Evolutionary conservation across 2,888 invertebrate species (phyloP).

Genomic region (Eupithecia subumbrata): DNA sequence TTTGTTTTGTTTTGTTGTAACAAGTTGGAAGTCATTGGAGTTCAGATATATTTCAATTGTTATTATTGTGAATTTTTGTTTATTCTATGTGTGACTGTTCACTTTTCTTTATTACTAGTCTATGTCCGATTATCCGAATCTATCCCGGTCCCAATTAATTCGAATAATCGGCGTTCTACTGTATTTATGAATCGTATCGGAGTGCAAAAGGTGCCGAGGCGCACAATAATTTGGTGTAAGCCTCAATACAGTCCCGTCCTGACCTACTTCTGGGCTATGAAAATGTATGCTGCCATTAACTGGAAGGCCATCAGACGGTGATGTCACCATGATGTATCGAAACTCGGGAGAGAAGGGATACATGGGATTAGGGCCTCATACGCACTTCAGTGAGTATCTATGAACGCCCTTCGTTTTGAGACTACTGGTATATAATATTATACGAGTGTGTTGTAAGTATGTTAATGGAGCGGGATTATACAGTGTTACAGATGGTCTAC

Average conservation of each 20-base stretch:
- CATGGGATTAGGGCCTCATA: constrained; percentile 63
- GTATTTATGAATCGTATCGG: neutral
- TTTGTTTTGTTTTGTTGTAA: too few relatives aligned
- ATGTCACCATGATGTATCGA: constrained; percentile 80
- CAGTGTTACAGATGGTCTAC: neutral
- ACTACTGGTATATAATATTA: neutral
- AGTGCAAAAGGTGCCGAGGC: neutral
- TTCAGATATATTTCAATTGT: too few relatives aligned
- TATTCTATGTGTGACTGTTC: too few relatives aligned
- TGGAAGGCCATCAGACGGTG: constrained; percentile 74
- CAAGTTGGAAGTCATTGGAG: too few relatives aligned
- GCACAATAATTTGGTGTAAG: neutral
- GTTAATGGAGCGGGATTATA: neutral
- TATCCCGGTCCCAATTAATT: too few relatives aligned
- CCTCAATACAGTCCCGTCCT: constrained; percentile 51
- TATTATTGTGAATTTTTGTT: too few relatives aligned
- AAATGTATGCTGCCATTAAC: constrained; percentile 67
- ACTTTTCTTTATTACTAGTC: too few relatives aligned
- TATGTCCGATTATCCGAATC: too few relatives aligned
- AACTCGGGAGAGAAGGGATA: constrained; percentile 43
- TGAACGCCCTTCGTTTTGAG: constrained; percentile 17
- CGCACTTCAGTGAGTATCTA: constrained; percentile 1
- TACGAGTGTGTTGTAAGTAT: too few relatives aligned
- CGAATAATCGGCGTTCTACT: too few relatives aligned
- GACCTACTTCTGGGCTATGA: constrained; percentile 65